Base-by-base conservation (phyloP, 2,113 vertebrate species). In the Tauraco erythrolophus region DNA sequence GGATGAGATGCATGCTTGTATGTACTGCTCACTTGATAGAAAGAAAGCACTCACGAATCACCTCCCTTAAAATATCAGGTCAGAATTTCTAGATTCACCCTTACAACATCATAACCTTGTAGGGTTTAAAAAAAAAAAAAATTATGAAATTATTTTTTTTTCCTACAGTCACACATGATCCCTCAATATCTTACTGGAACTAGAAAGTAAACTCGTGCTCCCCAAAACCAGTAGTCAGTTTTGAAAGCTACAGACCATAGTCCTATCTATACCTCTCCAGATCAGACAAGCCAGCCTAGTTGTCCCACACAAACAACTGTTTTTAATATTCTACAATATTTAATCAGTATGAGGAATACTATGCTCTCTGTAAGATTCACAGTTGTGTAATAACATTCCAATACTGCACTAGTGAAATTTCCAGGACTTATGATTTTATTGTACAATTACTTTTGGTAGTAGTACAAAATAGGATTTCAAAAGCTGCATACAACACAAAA, bases 351-450 rank as follows among this genome's bases (percentile, higher is more conserved):
- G 58, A 74, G 56, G 30, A 58, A 80, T 37, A 60, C 13, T 10
- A 30, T 6, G 8, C 5, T 65, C 14, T 39, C 57, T 46, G 35
- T 30, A 68, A 86, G 23, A 74, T 28, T 56, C 13, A 60, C 10
- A 35, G 35, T 6, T 71, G n/a, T 61, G 11, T 45, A 53, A 61
- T n/a, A 86, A 84, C 16, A 76, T 33, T 8, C 35, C 19, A 39
- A 28, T 23, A 78, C 5, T 13, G 31, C 56, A 37, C 7, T 25
- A 66, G 28, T 41, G 37, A 92, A 37, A 57, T 46, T 89, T 88
- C 56, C 64, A 78, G 28, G 64, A 14, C 2, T 70, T 89, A 46
- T 18, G 2, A 88, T 84, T 97, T 97, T 97, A 97, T 95, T 96
- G 41, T 88, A 91, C 57, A 85, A 58, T 72, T 82, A 19, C 1